phyloP scores from a whole-genome alignment of 2,888 invertebrate species.

The Aphodius granarius region DNA sequence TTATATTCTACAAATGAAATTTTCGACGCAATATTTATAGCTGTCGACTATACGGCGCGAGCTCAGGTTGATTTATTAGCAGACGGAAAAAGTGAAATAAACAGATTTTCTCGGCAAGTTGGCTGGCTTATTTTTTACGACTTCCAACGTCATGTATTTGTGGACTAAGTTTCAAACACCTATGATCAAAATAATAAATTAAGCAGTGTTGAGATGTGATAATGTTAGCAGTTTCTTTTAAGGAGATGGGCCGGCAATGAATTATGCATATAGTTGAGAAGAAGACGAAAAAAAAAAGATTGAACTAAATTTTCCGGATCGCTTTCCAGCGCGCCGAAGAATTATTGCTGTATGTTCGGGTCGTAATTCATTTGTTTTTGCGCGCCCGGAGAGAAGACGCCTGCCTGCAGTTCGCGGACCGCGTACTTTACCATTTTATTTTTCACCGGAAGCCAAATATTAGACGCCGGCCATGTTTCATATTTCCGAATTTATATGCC shows the following conservation, averaged over 20 bases:
- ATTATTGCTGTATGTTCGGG: slow-evolving; percentile 16
- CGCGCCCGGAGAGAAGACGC: not conserved
- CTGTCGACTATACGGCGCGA: not conserved
- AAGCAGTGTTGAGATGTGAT: not conserved
- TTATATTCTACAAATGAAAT: slow-evolving; percentile 21
- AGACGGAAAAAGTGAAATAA: not conserved
- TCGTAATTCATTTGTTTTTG: slow-evolving; percentile 20
- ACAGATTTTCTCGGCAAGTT: slow-evolving; percentile 9
- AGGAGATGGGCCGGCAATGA: not conserved
- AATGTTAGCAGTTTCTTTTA: not conserved
- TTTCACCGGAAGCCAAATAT: slow-evolving; percentile 20
- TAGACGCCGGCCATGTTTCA: slow-evolving; percentile 9
- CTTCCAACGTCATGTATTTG: no score
- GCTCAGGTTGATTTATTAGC: not conserved
- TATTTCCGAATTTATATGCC: slow-evolving; percentile 1
- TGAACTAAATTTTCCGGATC: slow-evolving; percentile 8
- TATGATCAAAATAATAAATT: not conserved
- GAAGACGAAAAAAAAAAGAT: not conserved
- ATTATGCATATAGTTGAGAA: slow-evolving; percentile 10
- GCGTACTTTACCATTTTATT: slow-evolving; percentile 19
- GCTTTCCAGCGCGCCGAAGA: slow-evolving; percentile 3
- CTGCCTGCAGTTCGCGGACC: not conserved
- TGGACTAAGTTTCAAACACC: no score
- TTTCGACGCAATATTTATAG: slow-evolving; percentile 4
- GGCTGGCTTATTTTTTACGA: no score